Conservation (phyloP, 1,140 invertebrate genomes). For the Lordiphosa stackelbergi region DNA sequence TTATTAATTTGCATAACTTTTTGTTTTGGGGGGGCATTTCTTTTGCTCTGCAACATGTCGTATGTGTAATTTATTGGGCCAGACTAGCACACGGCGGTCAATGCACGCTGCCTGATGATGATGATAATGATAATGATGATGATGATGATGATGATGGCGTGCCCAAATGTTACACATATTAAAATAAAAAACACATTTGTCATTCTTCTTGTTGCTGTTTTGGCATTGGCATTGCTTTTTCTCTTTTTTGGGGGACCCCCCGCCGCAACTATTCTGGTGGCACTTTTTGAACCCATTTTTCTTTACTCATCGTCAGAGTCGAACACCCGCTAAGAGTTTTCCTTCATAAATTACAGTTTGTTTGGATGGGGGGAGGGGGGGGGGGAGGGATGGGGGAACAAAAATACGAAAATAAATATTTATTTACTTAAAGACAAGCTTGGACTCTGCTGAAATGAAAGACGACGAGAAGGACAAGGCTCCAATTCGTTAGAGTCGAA, state of each 20-base stretch:
- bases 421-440: no score
- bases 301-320: background rate
- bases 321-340: conserved; percentile 1
- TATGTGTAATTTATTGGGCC: conserved; percentile 39
- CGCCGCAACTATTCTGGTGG: conserved; percentile 23
- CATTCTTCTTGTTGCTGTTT: conserved; percentile 32
- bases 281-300: conserved; percentile 11
- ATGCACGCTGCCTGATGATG: conserved; percentile 9
- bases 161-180: conserved; percentile 61
- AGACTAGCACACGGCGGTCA: conserved; percentile 19
- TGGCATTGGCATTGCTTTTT: conserved; percentile 34
- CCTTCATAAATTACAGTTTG: background rate
- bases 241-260: background rate
- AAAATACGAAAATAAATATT: no score
- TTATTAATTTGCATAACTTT: conserved; percentile 52
- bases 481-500: no score
- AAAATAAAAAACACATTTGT: conserved; percentile 71
- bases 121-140: conserved; percentile 6
- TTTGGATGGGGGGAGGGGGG: background rate
- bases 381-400: no score
- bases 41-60: conserved; percentile 42
- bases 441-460: no score
- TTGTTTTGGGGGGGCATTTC: background rate
- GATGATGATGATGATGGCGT: conserved; percentile 32
- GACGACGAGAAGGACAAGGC: no score